Evolutionary conservation across 2,113 vertebrate species (phyloP).

Genomic region (Mirza zaza): DNA sequence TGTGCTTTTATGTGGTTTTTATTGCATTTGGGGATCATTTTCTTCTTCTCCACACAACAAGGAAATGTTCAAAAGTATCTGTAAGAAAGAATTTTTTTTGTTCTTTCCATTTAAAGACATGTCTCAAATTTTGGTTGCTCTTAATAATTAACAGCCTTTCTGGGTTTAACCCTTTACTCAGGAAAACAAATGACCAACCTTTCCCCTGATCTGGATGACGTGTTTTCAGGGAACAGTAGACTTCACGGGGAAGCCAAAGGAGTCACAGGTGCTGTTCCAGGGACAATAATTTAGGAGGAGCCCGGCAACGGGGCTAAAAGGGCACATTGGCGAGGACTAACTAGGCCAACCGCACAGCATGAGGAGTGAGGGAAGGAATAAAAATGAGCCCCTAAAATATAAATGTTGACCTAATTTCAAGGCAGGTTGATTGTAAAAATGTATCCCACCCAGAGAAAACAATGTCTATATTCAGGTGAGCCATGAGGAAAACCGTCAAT

Average conservation of each 20-base stretch:
- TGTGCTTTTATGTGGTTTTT: neutral
- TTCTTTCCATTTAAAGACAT: neutral
- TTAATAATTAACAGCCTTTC: neutral
- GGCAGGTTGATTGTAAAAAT: neutral
- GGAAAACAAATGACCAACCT: neutral
- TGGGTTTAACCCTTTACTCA: neutral
- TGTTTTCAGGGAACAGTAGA: neutral
- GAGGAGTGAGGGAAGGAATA: neutral
- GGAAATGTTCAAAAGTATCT: neutral
- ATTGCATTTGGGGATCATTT: neutral
- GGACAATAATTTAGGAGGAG: neutral
- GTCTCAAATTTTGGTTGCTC: neutral
- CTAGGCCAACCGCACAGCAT: neutral
- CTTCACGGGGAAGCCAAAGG: neutral
- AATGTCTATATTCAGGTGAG: neutral
- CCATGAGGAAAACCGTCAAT: neutral
- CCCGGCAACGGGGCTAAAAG: neutral
- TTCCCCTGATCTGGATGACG: neutral
- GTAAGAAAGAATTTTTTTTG: neutral
- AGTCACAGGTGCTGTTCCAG: neutral
- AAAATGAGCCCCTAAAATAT: slow-evolving; percentile 9
- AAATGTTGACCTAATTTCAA: slow-evolving; percentile 64
- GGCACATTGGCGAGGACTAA: fast-evolving
- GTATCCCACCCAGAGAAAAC: neutral
- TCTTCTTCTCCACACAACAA: neutral